Conservation (phyloP, 2,797 vertebrate species). For the Danio choprae region DNA sequence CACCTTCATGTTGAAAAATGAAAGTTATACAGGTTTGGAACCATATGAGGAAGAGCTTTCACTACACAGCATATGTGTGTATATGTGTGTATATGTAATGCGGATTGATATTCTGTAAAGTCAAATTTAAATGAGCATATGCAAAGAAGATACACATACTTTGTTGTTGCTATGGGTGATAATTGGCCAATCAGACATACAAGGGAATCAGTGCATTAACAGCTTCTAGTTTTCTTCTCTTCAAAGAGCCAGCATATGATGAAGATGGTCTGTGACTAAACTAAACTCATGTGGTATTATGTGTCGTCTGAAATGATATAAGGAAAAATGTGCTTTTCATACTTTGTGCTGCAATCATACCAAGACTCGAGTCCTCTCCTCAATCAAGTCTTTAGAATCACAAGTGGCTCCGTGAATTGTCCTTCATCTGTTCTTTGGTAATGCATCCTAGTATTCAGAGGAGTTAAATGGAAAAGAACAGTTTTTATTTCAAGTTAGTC, state of each 20-base stretch:
- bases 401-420: constrained; percentile 44
- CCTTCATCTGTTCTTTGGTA: constrained; percentile 46
- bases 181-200: constrained; percentile 12
- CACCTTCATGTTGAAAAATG: neutral
- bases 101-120: neutral
- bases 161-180: neutral
- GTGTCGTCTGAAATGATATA: constrained; percentile 3
- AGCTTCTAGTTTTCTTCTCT: constrained; percentile 35
- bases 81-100: neutral
- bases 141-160: neutral
- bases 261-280: neutral
- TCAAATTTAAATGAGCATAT: neutral
- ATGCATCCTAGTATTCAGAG: constrained; percentile 35
- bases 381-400: constrained; percentile 49
- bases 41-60: neutral
- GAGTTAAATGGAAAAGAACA: neutral
- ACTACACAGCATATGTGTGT: too few relatives aligned
- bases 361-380: constrained; percentile 26
- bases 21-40: neutral
- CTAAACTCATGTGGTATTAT: neutral
- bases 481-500: neutral
- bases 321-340: constrained; percentile 24
- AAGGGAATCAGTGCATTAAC: constrained; percentile 10
- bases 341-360: constrained; percentile 14
- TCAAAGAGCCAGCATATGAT: neutral